Percentiles rank a stretch among this genome's conserved stretches.
These are phyloP conservation scores for Argyrosomus regius DNA, from an alignment of 2,797 vertebrate species.

Conservation along the genomic window DNA sequence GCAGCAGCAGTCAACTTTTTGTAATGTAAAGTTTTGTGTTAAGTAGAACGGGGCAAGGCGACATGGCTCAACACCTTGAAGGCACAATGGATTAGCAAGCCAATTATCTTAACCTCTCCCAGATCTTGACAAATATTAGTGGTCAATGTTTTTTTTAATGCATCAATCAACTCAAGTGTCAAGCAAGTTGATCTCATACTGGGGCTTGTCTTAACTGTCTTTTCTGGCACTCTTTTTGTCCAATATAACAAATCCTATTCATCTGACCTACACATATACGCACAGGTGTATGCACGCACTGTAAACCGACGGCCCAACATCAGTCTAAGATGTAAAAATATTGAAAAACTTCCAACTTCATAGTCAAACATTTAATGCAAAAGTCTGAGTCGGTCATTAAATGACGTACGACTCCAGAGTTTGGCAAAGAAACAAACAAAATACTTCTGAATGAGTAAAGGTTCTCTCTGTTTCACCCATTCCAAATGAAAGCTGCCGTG, in stretches of 20 bases:
- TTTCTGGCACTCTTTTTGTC: conserved; percentile 21
- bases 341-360: conserved; percentile 12
- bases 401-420: conserved; percentile 64
- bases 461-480: conserved; percentile 46
- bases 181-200: not conserved
- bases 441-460: conserved; percentile 48
- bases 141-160: conserved; percentile 9
- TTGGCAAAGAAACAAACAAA: conserved; percentile 72
- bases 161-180: conserved; percentile 9
- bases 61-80: conserved; percentile 77
- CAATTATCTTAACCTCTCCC: conserved; percentile 60
- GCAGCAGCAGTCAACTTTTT: conserved; percentile 54
- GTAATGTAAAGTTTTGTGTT: conserved; percentile 14
- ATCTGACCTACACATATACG: conserved; percentile 26
- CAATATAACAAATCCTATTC: not conserved
- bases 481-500: conserved; percentile 67
- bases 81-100: conserved; percentile 74
- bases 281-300: conserved; percentile 30
- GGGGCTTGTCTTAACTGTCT: not conserved
- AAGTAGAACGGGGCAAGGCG: conserved; percentile 57
- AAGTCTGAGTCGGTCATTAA: conserved; percentile 8
- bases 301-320: conserved; percentile 13
- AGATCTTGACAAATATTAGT: conserved; percentile 32
- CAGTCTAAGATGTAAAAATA: conserved; percentile 23
- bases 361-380: conserved; percentile 40